A percentile compares a stretch with the other conserved stretches of the same genome.
phyloP scores from a whole-genome alignment of 2,888 invertebrate genomes.

The Coleophora deauratella region DNA sequence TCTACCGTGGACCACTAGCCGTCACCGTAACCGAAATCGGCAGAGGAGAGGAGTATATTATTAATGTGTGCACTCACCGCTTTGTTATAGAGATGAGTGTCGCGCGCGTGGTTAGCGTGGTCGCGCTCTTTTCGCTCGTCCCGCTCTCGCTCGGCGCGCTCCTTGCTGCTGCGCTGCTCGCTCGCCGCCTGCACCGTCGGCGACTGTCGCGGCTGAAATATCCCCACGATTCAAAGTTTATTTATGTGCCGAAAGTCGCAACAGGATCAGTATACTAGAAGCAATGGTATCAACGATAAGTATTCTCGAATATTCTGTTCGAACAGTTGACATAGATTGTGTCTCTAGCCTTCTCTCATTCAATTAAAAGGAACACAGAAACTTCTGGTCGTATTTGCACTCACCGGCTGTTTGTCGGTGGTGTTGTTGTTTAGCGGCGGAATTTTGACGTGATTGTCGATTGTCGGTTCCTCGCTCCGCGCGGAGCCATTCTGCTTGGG shows the following conservation, averaged over 20 bases:
- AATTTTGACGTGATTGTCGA: slow-evolving; percentile 22
- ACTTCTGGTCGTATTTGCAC: too few species aligned
- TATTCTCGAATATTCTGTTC: too few species aligned
- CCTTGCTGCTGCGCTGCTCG: slow-evolving; percentile 47
- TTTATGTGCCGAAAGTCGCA: too few species aligned
- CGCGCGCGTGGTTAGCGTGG: slow-evolving; percentile 40
- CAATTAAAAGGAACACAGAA: too few species aligned
- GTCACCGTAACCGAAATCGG: too few species aligned
- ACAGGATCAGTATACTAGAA: not conserved
- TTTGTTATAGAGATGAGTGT: slow-evolving; percentile 40
- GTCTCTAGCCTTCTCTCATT: too few species aligned
- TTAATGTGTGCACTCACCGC: not conserved
- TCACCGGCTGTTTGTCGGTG: slow-evolving; percentile 46
- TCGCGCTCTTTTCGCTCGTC: slow-evolving; percentile 54
- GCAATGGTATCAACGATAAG: too few species aligned
- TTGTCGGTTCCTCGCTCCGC: slow-evolving; percentile 21
- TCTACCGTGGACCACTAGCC: too few species aligned
- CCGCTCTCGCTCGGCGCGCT: slow-evolving; percentile 30
- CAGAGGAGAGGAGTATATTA: too few species aligned
- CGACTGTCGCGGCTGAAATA: slow-evolving; percentile 47
- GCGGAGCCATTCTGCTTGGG: slow-evolving; percentile 46
- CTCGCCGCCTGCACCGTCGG: slow-evolving; percentile 51
- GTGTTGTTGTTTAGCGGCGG: slow-evolving; percentile 44
- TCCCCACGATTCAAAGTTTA: too few species aligned
- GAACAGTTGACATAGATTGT: too few species aligned